These are phyloP conservation scores for Cyclina sinensis DNA, from an alignment of 1,140 invertebrate genomes.

Conservation along the genomic window DNA sequence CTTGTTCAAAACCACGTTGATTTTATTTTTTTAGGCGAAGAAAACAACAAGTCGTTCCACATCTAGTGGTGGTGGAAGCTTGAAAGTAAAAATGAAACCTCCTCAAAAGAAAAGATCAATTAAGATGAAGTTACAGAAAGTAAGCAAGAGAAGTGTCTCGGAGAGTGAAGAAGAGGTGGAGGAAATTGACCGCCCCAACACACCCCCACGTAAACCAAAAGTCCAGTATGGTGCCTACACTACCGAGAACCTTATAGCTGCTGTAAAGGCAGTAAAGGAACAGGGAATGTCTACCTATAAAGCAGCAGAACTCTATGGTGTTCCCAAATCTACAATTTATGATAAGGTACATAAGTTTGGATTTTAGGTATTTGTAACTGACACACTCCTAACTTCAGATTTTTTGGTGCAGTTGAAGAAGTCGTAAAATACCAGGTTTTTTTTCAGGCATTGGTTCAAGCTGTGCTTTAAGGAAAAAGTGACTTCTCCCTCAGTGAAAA, in stretches of 20 bases:
- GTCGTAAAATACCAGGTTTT: too few species aligned
- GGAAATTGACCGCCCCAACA: neutral
- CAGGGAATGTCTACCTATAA: conserved; percentile 59
- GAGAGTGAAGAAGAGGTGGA: conserved; percentile 21
- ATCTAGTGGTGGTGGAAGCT: neutral
- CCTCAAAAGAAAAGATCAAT: conserved; percentile 21
- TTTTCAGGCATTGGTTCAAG: too few species aligned
- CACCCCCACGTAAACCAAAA: conserved; percentile 31
- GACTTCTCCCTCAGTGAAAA: too few species aligned
- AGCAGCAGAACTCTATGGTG: conserved; percentile 57
- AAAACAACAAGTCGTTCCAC: conserved; percentile 1
- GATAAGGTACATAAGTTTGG: conserved; percentile 26
- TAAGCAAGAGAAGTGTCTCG: neutral
- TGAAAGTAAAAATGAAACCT: conserved; percentile 55
- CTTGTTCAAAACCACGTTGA: too few species aligned
- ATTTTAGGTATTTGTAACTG: too few species aligned
- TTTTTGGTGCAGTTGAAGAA: too few species aligned
- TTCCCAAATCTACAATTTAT: conserved; percentile 58
- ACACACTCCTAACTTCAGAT: too few species aligned
- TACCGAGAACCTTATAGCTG: conserved; percentile 39
- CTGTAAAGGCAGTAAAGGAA: conserved; percentile 54
- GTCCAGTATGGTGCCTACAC: conserved; percentile 37
- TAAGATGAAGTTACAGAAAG: conserved; percentile 61
- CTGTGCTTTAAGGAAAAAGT: too few species aligned
- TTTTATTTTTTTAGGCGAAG: conserved; percentile 21